These are phyloP conservation scores for Lasioglossum zephyrum DNA, from an alignment of 2,888 invertebrate species.

Conservation along the genomic window DNA sequence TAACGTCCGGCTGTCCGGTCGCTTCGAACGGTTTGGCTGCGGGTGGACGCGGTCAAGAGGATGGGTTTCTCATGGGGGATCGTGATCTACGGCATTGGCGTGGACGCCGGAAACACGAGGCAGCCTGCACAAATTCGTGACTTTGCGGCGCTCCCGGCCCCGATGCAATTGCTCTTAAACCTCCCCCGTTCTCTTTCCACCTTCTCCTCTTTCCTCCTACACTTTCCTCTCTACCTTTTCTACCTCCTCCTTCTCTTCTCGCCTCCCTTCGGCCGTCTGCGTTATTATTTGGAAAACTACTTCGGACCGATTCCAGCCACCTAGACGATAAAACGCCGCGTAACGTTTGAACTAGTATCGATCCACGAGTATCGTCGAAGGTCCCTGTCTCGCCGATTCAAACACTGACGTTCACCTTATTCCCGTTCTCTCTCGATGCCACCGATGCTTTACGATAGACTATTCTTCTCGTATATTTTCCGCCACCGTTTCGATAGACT, in stretches of 20 bases:
- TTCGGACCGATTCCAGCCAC: background rate
- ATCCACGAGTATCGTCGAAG: background rate
- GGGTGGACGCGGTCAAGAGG: constrained; percentile 45
- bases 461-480: background rate
- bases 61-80: constrained; percentile 56
- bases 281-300: constrained; percentile 14
- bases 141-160: constrained; percentile 5
- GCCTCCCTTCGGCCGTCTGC: background rate
- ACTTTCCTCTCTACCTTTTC: background rate
- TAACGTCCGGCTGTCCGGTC: constrained; percentile 43
- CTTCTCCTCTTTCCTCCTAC: too few relatives aligned
- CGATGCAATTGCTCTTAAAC: constrained; percentile 17
- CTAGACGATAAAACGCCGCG: constrained; percentile 8
- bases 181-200: background rate
- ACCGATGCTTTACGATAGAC: background rate
- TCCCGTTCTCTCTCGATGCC: background rate
- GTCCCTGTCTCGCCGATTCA: background rate
- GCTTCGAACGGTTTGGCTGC: constrained; percentile 35
- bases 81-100: constrained; percentile 59
- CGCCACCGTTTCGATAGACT: background rate
- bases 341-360: constrained; percentile 9
- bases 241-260: background rate
- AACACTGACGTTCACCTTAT: background rate
- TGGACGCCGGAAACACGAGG: constrained; percentile 39
- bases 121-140: constrained; percentile 44